A percentile compares a stretch with the other conserved stretches of the same genome.
phyloP scores from a whole-genome alignment of 2,113 vertebrate species.

The Aspiorhynchus laticeps region DNA sequence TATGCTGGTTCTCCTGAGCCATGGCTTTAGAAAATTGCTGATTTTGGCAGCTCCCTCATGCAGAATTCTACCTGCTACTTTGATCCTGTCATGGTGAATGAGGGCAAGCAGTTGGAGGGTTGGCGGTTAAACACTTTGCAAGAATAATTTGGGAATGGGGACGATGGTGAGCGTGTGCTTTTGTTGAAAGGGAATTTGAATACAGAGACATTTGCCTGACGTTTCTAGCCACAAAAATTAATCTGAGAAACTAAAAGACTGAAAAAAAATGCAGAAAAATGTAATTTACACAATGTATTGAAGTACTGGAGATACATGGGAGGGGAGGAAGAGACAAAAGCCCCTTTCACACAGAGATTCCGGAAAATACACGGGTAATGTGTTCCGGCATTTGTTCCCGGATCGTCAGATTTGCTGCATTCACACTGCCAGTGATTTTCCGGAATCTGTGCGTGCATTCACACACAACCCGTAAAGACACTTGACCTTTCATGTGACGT shows the following conservation, averaged over 20 bases:
- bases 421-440: too few species aligned
- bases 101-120: not conserved
- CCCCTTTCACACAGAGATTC: too few species aligned
- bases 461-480: too few species aligned
- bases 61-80: conserved; percentile 18
- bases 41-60: conserved; percentile 20
- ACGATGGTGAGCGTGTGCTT: conserved; percentile 5
- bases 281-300: not conserved
- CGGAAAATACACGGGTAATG: too few species aligned
- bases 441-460: too few species aligned
- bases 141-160: not conserved
- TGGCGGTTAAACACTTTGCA: not conserved
- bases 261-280: not conserved
- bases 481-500: too few species aligned
- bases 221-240: not conserved
- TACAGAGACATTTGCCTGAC: not conserved
- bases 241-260: not conserved
- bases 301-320: not conserved
- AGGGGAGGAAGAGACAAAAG: not conserved
- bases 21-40: not conserved
- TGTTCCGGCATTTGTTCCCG: too few species aligned
- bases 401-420: too few species aligned
- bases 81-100: conserved; percentile 27
- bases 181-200: not conserved
- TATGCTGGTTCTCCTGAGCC: not conserved